phyloP scores from a whole-genome alignment of 2,888 invertebrate genomes.

The Ypsolopha scabrella region DNA sequence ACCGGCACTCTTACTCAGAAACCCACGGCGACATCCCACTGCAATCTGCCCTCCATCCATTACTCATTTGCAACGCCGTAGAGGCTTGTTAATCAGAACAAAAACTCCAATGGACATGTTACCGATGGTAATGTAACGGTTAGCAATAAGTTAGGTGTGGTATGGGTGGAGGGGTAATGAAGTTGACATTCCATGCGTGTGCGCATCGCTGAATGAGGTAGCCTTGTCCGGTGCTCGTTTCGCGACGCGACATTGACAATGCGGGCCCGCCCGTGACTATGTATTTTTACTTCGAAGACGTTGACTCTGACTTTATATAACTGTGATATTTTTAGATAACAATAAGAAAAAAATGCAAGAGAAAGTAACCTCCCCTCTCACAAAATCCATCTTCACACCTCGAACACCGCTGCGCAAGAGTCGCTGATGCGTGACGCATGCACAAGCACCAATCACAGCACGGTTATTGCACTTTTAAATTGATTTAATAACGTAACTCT shows the following conservation, averaged over 20 bases:
- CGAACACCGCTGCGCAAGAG: too few relatives aligned
- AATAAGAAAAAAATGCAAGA: too few relatives aligned
- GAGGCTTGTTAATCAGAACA: not conserved
- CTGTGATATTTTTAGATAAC: not conserved
- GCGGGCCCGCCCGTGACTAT: too few relatives aligned
- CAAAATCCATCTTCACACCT: too few relatives aligned
- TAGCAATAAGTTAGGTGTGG: not conserved
- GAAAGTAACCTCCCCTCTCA: too few relatives aligned
- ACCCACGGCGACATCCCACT: not conserved
- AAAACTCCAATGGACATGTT: not conserved
- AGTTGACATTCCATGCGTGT: not conserved
- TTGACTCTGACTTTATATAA: not conserved
- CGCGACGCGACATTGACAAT: too few relatives aligned
- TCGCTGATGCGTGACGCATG: not conserved
- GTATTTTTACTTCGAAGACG: too few relatives aligned
- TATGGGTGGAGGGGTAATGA: not conserved
- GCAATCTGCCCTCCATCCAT: not conserved
- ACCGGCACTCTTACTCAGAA: too few relatives aligned
- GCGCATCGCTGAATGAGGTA: too few relatives aligned
- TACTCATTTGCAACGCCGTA: not conserved
- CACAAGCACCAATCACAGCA: not conserved
- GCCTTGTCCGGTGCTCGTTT: too few relatives aligned
- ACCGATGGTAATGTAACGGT: not conserved
- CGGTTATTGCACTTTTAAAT: not conserved
- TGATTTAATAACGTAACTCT: not conserved